Evolutionary conservation across 2,888 invertebrate genomes (phyloP).

Genomic region (Drosophila vallismaia): DNA sequence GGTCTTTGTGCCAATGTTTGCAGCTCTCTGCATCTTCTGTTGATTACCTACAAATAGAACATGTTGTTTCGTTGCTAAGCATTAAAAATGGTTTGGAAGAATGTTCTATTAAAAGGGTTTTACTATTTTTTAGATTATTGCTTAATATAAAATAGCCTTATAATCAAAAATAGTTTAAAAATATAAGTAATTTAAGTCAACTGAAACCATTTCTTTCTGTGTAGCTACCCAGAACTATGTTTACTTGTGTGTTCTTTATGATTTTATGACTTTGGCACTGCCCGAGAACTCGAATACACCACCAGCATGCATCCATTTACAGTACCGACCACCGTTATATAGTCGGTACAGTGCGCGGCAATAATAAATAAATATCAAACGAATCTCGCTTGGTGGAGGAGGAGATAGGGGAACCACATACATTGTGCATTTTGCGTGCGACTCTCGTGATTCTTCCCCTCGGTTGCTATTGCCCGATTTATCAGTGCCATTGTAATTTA

Average conservation of each 20-base stretch:
- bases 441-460: constrained; percentile 57
- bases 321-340: constrained; percentile 41
- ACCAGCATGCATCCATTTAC: constrained; percentile 49
- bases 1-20: constrained; percentile 46
- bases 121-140: neutral
- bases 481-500: constrained; percentile 64
- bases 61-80: neutral
- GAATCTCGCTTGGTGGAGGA: constrained; percentile 15
- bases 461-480: constrained; percentile 69
- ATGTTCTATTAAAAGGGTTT: neutral
- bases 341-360: constrained; percentile 46
- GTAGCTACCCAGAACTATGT: constrained; percentile 8
- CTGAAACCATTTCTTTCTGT: constrained; percentile 1
- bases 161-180: no score
- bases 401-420: neutral
- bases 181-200: no score
- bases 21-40: constrained; percentile 55
- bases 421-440: constrained; percentile 64
- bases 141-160: no score
- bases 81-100: no score
- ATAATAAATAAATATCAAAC: constrained; percentile 66
- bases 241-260: constrained; percentile 36
- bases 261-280: constrained; percentile 54
- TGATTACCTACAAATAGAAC: constrained; percentile 13
- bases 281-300: constrained; percentile 29